Base-by-base conservation (phyloP, 2,113 vertebrate species). In the Camelus bactrianus region DNA sequence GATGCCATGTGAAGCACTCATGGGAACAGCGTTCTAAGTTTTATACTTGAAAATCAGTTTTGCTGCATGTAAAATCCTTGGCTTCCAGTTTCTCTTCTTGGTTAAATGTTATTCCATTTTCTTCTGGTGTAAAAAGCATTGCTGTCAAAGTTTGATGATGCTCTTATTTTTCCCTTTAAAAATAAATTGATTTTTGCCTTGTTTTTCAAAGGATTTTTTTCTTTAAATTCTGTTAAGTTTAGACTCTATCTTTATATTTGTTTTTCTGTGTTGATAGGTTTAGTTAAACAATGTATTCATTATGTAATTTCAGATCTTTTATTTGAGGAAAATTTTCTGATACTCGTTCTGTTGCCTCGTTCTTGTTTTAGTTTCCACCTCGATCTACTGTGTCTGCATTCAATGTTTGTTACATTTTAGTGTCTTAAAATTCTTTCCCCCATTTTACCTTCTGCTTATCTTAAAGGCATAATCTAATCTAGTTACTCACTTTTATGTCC, bases 171-270 rank as follows among this genome's bases (percentile, higher is more conserved):
- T 22, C 26, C 17, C 24, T 48, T 56, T 89, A 48, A 89, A 79
- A 84, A 58, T 60, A 32, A 89, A 73, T 76, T 30, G 48, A 73
- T 58, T 93, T 94, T 95, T 93, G 14, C 38, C 52, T 83, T 89
- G 16, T 76, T 84, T 77, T 77, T 42, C 50, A 52, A 69, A 38
- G 9, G 38, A 58, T 42, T 82, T 72, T 52, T 93, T 85, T 79
- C 30, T 85, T 84, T 64, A 56, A 93, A 52, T 79, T 93, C 8
- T 64, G 2, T 62, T 62, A 82, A 75, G 35, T 72, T 80, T 70
- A 60, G 50, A 19, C 20, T 22, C 26, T 70, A 7, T 85, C 38
- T 90, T 85, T 2, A 3, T 56, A n/a, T 58, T 95, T 72, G 24
- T 70, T 76, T 82, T 69, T 92, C 13, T 26, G 20, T 8, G 20